phyloP scores from a whole-genome alignment of 2,113 vertebrate species.

The Solenodon paradoxus region DNA sequence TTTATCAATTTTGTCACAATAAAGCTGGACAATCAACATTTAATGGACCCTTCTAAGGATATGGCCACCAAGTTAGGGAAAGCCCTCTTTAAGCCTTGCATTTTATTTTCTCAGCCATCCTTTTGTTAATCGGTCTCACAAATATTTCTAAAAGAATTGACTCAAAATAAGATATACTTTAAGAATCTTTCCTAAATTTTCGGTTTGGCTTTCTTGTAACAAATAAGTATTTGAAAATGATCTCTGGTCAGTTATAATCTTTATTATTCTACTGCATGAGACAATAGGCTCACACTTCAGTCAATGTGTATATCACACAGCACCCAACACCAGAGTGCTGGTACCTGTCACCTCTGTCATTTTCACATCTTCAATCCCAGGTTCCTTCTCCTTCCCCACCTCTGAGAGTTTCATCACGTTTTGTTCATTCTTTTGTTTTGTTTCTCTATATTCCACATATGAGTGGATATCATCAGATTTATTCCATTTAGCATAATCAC shows the following conservation, averaged over 20 bases:
- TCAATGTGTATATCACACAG: too few species aligned
- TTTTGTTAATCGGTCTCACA: neutral
- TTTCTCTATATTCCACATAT: too few species aligned
- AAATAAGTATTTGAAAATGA: neutral
- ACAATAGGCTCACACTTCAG: too few species aligned
- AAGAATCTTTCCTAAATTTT: constrained; percentile 27
- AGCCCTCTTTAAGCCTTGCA: neutral
- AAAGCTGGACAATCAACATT: neutral
- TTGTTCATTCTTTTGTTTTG: too few species aligned
- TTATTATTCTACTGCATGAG: too few species aligned
- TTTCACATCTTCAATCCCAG: too few species aligned
- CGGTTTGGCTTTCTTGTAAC: neutral
- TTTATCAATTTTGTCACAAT: neutral
- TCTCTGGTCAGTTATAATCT: neutral
- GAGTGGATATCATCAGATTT: neutral
- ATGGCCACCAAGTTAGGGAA: neutral
- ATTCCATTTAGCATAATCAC: neutral
- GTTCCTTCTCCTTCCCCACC: too few species aligned
- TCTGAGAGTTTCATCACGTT: too few species aligned
- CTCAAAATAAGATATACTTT: neutral
- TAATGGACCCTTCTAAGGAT: neutral
- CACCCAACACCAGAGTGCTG: too few species aligned
- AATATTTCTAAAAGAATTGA: constrained; percentile 45
- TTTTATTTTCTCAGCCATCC: neutral
- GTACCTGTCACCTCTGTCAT: too few species aligned